Evolutionary conservation across 2,888 invertebrate species (phyloP).

Genomic region (Himalopsyche anomala): DNA sequence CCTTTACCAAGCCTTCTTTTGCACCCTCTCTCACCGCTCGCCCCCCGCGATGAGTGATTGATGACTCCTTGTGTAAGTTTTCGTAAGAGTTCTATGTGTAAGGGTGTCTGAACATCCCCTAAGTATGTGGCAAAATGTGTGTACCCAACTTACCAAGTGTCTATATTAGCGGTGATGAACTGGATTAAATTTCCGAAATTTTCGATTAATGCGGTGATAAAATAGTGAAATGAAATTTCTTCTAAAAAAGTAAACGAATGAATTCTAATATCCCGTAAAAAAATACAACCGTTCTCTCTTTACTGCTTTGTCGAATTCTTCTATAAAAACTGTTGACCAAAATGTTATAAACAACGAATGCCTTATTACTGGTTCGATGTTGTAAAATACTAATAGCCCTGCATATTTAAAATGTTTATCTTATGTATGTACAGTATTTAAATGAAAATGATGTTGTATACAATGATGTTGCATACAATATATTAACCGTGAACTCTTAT

Average conservation of each 20-base stretch:
- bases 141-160: slow-evolving; percentile 43
- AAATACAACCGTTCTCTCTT: background rate
- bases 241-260: background rate
- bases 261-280: background rate
- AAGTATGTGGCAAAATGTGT: slow-evolving; percentile 57
- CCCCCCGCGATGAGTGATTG: slow-evolving; percentile 64
- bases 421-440: too few species aligned
- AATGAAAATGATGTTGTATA: too few species aligned
- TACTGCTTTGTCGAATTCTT: too few species aligned
- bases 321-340: too few species aligned
- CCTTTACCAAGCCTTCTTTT: slow-evolving; percentile 33
- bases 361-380: too few species aligned
- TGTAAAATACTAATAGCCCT: too few species aligned
- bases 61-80: slow-evolving; percentile 65
- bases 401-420: too few species aligned
- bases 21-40: slow-evolving; percentile 41
- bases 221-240: background rate
- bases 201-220: background rate
- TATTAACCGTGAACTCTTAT: too few species aligned
- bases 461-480: too few species aligned
- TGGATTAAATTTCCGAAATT: slow-evolving; percentile 16
- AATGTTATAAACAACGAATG: too few species aligned
- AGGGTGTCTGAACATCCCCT: slow-evolving; percentile 48
- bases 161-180: slow-evolving; percentile 26
- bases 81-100: slow-evolving; percentile 60